A percentile compares a stretch with the other conserved stretches of the same genome.
phyloP scores from a whole-genome alignment of 1,140 invertebrate species.

The Leptonema lineaticorne region DNA sequence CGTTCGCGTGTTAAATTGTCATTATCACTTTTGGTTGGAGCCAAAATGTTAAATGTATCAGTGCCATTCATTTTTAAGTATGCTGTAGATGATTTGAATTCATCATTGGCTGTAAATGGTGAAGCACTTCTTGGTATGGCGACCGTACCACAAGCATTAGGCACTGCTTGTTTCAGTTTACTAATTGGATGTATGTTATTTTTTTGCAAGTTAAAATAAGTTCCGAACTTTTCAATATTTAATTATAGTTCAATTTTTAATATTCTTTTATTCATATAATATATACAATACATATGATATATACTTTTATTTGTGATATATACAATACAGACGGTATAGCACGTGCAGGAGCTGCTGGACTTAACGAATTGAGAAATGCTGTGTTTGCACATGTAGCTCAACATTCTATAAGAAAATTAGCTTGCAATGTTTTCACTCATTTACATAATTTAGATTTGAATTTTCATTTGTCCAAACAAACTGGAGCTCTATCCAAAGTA shows the following conservation, averaged over 20 bases:
- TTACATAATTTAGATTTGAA: conserved; percentile 92
- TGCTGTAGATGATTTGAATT: conserved; percentile 86
- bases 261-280: too few species aligned
- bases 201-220: conserved; percentile 30
- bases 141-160: conserved; percentile 70
- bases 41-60: conserved; percentile 86
- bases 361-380: conserved; percentile 96
- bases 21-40: conserved; percentile 74
- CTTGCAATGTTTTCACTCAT: conserved; percentile 96
- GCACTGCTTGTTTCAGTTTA: conserved; percentile 74
- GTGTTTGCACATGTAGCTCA: conserved; percentile 99
- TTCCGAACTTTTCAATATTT: conserved; percentile 4
- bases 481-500: conserved; percentile 69
- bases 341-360: conserved; percentile 81
- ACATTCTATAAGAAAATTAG: conserved; percentile 91
- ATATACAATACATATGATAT: too few species aligned
- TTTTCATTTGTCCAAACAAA: conserved; percentile 94
- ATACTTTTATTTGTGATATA: too few species aligned
- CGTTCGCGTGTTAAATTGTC: conserved; percentile 83
- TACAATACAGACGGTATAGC: conserved; percentile 93
- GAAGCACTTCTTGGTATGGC: conserved; percentile 64
- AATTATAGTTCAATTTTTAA: conserved; percentile 10
- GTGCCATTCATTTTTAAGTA: conserved; percentile 99
- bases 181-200: conserved; percentile 85
- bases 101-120: conserved; percentile 50